These are phyloP conservation scores for Phyllotreta cruciferae DNA, from an alignment of 2,888 invertebrate species.

Conservation along the genomic window DNA sequence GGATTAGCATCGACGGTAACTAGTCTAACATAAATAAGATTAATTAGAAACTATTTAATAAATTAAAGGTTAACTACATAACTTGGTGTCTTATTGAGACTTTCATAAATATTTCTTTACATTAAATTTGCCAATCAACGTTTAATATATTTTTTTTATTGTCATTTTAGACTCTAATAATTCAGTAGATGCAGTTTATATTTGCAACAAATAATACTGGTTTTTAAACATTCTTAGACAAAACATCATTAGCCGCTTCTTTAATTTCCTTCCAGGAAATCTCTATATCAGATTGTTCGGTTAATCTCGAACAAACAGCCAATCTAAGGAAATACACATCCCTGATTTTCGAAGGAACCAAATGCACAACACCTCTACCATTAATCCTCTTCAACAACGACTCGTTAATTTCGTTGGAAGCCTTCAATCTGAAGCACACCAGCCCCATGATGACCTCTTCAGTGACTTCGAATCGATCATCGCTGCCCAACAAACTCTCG, in stretches of 20 bases:
- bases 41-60: conserved; percentile 9
- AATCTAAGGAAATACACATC: conserved; percentile 86
- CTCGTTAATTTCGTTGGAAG: conserved; percentile 83
- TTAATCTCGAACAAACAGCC: conserved; percentile 87
- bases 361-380: conserved; percentile 87
- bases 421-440: conserved; percentile 94
- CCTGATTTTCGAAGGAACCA: conserved; percentile 89
- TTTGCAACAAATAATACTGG: background rate
- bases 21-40: conserved; percentile 38
- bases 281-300: conserved; percentile 81
- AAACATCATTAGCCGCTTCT: conserved; percentile 73
- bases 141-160: too few species aligned
- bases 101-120: conserved; percentile 1
- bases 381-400: conserved; percentile 83
- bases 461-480: conserved; percentile 87
- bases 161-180: conserved; percentile 4
- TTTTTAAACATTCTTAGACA: conserved; percentile 51
- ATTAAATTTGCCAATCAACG: too few species aligned
- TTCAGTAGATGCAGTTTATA: background rate
- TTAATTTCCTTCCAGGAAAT: conserved; percentile 88
- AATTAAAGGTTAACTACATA: background rate
- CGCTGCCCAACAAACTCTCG: conserved; percentile 75
- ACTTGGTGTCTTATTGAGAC: background rate
- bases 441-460: conserved; percentile 92
- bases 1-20: conserved; percentile 15